These are phyloP conservation scores for Festucalex cinctus DNA, from an alignment of 2,113 vertebrate species.

Conservation along the genomic window DNA sequence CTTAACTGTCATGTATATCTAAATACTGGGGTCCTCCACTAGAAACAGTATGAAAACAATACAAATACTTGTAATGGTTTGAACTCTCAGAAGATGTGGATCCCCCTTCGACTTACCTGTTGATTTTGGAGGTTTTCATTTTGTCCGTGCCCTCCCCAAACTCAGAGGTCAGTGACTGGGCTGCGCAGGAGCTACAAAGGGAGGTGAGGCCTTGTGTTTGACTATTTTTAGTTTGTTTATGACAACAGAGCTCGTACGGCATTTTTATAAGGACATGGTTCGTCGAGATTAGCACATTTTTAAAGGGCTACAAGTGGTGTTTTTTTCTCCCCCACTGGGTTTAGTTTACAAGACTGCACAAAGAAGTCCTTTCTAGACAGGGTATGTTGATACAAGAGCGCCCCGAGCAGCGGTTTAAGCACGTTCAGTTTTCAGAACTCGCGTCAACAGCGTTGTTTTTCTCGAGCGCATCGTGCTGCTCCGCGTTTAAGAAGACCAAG, in stretches of 20 bases:
- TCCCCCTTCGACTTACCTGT: slow-evolving; percentile 55
- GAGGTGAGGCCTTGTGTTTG: not conserved
- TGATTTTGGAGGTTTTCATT: slow-evolving; percentile 28
- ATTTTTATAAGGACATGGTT: not conserved
- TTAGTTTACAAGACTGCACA: slow-evolving; percentile 3
- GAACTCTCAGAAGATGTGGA: not conserved
- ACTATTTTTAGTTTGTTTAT: not conserved
- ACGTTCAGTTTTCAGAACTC: slow-evolving; percentile 25
- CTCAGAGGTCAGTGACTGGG: not conserved
- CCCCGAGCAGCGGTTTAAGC: slow-evolving; percentile 11
- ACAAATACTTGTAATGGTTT: not conserved
- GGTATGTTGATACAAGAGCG: not conserved
- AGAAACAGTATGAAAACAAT: not conserved
- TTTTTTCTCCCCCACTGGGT: not conserved
- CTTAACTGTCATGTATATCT: too few species aligned
- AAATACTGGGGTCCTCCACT: not conserved
- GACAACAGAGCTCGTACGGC: not conserved
- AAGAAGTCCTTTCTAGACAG: not conserved
- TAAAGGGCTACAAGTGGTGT: not conserved
- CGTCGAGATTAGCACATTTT: not conserved
- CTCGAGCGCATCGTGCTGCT: slow-evolving; percentile 42
- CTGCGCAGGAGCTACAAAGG: not conserved
- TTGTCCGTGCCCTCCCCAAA: slow-evolving; percentile 17
- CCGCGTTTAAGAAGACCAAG: slow-evolving; percentile 33
- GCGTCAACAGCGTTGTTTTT: not conserved